Evolutionary conservation across 2,888 invertebrate genomes (phyloP).

Genomic region (Macrophya alboannulata): DNA sequence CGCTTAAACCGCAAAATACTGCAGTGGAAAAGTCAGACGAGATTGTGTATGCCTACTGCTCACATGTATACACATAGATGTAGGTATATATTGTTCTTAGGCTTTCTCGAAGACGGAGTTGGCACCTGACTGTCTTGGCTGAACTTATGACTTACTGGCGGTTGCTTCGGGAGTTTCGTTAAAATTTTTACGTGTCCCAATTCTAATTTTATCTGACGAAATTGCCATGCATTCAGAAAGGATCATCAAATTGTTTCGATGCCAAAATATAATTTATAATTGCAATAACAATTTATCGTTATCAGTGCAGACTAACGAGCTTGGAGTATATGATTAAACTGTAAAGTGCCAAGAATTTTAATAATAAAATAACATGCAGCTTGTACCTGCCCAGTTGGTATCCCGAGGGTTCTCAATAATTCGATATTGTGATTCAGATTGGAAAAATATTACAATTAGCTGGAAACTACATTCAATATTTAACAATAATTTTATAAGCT

Average conservation of each 20-base stretch:
- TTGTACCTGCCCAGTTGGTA: not conserved
- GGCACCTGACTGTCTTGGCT: slow-evolving; percentile 23
- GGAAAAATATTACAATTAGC: not conserved
- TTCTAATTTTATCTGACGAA: not conserved
- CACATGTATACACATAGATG: not conserved
- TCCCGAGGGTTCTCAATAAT: not conserved
- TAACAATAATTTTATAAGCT: not conserved
- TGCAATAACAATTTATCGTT: not conserved
- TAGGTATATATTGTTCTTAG: slow-evolving; percentile 16
- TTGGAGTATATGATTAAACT: slow-evolving; percentile 21
- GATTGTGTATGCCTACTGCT: not conserved
- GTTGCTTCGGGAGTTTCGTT: not conserved
- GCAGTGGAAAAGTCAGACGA: slow-evolving; percentile 30
- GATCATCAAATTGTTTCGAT: not conserved
- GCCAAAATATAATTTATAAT: not conserved
- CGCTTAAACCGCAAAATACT: slow-evolving; percentile 42
- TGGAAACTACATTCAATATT: not conserved
- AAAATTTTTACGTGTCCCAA: not conserved
- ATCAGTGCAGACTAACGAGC: not conserved
- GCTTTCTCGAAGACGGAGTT: not conserved
- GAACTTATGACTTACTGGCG: slow-evolving; percentile 2
- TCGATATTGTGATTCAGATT: slow-evolving; percentile 6
- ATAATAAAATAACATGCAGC: not conserved
- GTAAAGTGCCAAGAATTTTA: slow-evolving; percentile 12
- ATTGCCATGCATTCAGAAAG: not conserved